A percentile compares a stretch with the other conserved stretches of the same genome.
Evolutionary conservation across 2,888 invertebrate genomes (phyloP).

Genomic region (Siphlonurus alternatus): DNA sequence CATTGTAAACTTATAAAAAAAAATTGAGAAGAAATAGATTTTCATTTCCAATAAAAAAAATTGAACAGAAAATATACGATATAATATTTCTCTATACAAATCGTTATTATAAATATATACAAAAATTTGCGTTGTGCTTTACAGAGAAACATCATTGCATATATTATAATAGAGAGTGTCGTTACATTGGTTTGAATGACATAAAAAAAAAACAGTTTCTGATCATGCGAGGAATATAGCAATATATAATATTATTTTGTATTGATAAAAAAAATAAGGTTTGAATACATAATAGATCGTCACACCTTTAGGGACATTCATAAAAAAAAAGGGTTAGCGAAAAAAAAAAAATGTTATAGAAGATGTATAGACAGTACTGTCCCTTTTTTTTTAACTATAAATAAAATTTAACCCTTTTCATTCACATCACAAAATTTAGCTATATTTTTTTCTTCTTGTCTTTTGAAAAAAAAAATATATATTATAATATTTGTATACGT

Average conservation of each 20-base stretch:
- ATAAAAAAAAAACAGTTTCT: neutral
- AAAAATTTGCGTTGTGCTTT: too few relatives aligned
- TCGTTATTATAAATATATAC: too few relatives aligned
- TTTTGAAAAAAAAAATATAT: neutral
- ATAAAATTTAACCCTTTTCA: neutral
- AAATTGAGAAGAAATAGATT: too few relatives aligned
- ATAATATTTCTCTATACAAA: too few relatives aligned
- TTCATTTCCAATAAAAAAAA: too few relatives aligned
- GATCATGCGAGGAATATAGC: neutral
- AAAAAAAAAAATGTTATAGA: neutral
- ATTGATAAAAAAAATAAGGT: neutral
- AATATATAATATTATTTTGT: neutral
- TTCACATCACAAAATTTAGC: neutral
- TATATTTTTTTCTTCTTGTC: neutral
- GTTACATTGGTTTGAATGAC: neutral
- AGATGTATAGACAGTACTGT: neutral
- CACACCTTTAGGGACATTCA: neutral
- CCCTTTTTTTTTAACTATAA: neutral
- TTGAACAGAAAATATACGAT: too few relatives aligned
- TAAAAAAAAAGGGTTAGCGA: neutral
- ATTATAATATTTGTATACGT: neutral
- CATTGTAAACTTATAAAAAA: too few relatives aligned
- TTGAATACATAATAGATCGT: neutral
- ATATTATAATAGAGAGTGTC: too few relatives aligned
- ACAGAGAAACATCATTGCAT: too few relatives aligned